Base-by-base conservation (phyloP, 2,888 invertebrate genomes). In the Suillia variegata region DNA sequence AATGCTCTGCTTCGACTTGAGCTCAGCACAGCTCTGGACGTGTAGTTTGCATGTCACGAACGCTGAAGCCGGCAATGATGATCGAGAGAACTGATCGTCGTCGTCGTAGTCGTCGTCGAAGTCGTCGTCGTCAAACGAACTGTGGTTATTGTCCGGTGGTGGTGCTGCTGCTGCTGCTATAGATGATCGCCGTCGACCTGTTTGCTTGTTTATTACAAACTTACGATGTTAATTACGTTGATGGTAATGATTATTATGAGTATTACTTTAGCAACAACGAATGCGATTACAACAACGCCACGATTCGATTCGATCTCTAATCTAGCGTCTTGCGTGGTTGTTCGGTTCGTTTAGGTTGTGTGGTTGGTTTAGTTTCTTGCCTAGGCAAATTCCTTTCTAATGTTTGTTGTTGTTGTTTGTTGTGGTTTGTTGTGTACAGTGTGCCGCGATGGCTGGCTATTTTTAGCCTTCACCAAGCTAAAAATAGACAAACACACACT, bases 71-170 rank as follows among this genome's bases (percentile, higher is more conserved):
- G 64, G 58, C 54, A n/a, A n/a, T n/a, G n/a, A n/a, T n/a, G n/a
- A n/a, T n/a, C n/a, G 56, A 50, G 50, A 55, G 34, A 54, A n/a
- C n/a, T n/a, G n/a, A n/a, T n/a, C n/a, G n/a, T n/a, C n/a, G n/a
- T n/a, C n/a, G n/a, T n/a, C n/a, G n/a, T n/a, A n/a, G n/a, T n/a
- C n/a, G n/a, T n/a, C n/a, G n/a, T n/a, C n/a, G n/a, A n/a, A n/a
- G n/a, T n/a, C n/a, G n/a, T n/a, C n/a, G n/a, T n/a, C n/a, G n/a
- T n/a, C n/a, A n/a, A n/a, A n/a, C n/a, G n/a, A n/a, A 58, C 47
- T 62, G 57, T 67, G 70, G 70, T 72, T 72, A 73, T 62, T 61
- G 58, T n/a, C n/a, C n/a, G n/a, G 56, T 70, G 70, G 66, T 71
- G 66, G 66, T 61, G 65, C 54, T 48, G 56, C 33, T 50, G 57